These are phyloP conservation scores for Zoanthus sansibaricus DNA, from an alignment of 92 coral and sea anemone genomes.

Conservation along the genomic window DNA sequence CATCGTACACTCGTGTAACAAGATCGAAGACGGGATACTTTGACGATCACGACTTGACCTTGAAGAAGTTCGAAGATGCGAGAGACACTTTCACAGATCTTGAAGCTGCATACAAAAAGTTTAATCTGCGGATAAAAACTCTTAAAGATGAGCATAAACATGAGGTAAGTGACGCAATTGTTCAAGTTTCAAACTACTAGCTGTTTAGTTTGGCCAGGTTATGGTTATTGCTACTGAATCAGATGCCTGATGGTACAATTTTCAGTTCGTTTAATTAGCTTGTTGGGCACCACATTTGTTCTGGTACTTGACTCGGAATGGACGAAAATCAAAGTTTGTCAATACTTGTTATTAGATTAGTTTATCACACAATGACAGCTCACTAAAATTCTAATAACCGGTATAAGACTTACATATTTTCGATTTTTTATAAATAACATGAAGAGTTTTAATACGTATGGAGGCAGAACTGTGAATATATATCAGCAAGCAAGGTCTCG, in stretches of 20 bases:
- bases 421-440: too few species aligned
- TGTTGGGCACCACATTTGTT: neutral
- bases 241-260: neutral
- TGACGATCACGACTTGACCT: conserved; percentile 81
- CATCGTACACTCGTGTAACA: conserved; percentile 83
- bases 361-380: too few species aligned
- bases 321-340: too few species aligned
- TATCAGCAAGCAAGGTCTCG: too few species aligned
- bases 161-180: conserved; percentile 65
- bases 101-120: conserved; percentile 91
- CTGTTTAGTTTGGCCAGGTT: neutral
- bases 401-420: too few species aligned
- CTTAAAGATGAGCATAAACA: conserved; percentile 77
- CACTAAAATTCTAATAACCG: too few species aligned
- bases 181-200: neutral
- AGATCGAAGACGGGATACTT: conserved; percentile 69
- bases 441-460: too few species aligned
- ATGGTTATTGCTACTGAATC: too few species aligned
- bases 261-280: neutral
- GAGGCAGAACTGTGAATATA: too few species aligned
- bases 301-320: neutral
- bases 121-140: conserved; percentile 79
- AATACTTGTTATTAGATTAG: too few species aligned
- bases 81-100: conserved; percentile 94
- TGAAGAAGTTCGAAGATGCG: conserved; percentile 89